phyloP scores from a whole-genome alignment of 2,888 invertebrate species.

The Endotricha flammealis region DNA sequence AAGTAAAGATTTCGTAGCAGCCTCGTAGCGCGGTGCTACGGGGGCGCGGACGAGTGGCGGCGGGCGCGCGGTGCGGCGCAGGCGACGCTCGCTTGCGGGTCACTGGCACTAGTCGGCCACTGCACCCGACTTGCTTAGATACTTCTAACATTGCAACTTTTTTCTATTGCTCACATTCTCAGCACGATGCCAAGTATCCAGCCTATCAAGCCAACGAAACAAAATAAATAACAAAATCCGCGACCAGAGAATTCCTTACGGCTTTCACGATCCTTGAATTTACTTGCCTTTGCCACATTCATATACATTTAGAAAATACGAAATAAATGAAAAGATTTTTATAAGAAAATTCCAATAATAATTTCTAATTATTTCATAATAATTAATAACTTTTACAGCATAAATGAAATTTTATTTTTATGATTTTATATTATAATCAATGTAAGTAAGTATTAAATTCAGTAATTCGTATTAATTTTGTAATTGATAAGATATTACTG shows the following conservation, averaged over 20 bases:
- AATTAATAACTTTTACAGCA: no score
- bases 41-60: conserved; percentile 33
- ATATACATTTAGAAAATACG: no score
- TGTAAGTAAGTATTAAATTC: not conserved
- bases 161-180: conserved; percentile 70
- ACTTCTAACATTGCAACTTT: conserved; percentile 71
- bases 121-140: conserved; percentile 74
- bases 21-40: conserved; percentile 53
- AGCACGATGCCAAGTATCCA: conserved; percentile 24
- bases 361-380: no score
- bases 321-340: no score
- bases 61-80: conserved; percentile 24
- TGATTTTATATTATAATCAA: not conserved
- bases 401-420: no score
- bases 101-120: conserved; percentile 71
- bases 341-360: no score
- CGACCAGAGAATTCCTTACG: conserved; percentile 2
- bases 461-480: no score
- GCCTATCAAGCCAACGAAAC: conserved; percentile 1
- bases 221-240: conserved; percentile 2
- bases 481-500: no score
- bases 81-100: conserved; percentile 47
- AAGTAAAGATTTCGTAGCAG: conserved; percentile 39
- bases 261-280: not conserved
- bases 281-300: not conserved